Evolutionary conservation across 2,888 invertebrate genomes (phyloP), one percentile per base, ranked within the genome.

Genomic region (Ochropleura leucogaster): DNA sequence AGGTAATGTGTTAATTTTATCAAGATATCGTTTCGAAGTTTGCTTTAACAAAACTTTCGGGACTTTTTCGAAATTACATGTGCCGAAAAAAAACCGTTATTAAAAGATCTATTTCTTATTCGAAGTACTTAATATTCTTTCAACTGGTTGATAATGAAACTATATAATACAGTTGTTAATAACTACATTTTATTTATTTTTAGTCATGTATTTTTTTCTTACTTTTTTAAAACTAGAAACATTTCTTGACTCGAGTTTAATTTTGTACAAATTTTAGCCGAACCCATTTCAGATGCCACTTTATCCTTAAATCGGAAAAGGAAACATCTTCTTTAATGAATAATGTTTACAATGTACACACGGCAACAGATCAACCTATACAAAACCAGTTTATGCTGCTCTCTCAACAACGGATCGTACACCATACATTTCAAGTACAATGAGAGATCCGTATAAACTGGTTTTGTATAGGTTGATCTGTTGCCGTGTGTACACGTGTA

Each of bases 271-370:
- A 60, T 51, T 62, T 74, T 14, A 18, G 5, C 9, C 7, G 7
- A 51, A 60, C 0, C 18, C 51, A 51, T 73, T 46, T 62, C 4
- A 16, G 40, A 4, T 46, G 30, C 10, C 60, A 51, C 30, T 20
- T 60, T 62, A 46, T 74, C 60, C 74, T 40, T 10, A 60, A 20
- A n/a, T 49, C 42, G 47, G 18, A 14, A 30, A 18, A 16, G 57
- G 10, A 20, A 57, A 47, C 14, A 18, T 42, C 0, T 6, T 42
- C 14, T n/a, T 73, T 10, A 8, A 57, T 72, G 73, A 72, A 40
- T n/a, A 1, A 53, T 30, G 9, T 18, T 14, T 72, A 18, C 16
- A 30, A 40, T 30, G 30, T 30, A 20, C 18, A 47, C 55, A n/a
- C n/a, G n/a, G n/a, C n/a, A n/a, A n/a, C n/a, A n/a, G n/a, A n/a